Percentiles rank a stretch among this genome's conserved stretches.
These are phyloP conservation scores for Proteles cristata DNA, from an alignment of 2,113 vertebrate species.

Conservation along the genomic window DNA sequence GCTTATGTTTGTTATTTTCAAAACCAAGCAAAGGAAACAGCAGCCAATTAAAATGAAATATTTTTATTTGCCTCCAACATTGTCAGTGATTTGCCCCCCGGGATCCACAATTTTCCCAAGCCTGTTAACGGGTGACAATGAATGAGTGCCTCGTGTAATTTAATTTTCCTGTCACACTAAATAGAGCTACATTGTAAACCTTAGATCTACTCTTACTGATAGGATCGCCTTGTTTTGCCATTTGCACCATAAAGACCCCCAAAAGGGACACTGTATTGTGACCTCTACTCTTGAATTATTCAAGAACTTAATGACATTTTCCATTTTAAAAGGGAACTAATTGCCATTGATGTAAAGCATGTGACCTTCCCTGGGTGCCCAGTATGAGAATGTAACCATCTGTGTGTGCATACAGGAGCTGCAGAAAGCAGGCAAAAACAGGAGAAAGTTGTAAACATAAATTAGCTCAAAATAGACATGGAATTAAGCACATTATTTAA, in stretches of 20 bases:
- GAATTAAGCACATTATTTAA: neutral
- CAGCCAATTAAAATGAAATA: constrained; percentile 74
- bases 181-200: constrained; percentile 85
- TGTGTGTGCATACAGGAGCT: neutral
- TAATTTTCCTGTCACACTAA: constrained; percentile 92
- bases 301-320: constrained; percentile 83
- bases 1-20: constrained; percentile 48
- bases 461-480: neutral
- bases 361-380: constrained; percentile 68
- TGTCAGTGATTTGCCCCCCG: constrained; percentile 82
- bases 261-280: constrained; percentile 80
- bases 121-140: constrained; percentile 89
- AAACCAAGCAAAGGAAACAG: constrained; percentile 63
- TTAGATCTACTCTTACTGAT: constrained; percentile 86
- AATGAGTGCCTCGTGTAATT: constrained; percentile 88
- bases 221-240: constrained; percentile 86
- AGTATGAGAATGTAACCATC: constrained; percentile 71
- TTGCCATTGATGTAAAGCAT: constrained; percentile 75
- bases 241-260: constrained; percentile 85
- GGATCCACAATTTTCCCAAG: constrained; percentile 91
- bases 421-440: neutral
- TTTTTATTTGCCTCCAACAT: constrained; percentile 63
- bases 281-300: constrained; percentile 81
- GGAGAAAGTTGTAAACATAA: neutral
- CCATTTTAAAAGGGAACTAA: constrained; percentile 77